These are phyloP conservation scores for Ataeniobius toweri DNA, from an alignment of 2,797 vertebrate species.

Conservation along the genomic window DNA sequence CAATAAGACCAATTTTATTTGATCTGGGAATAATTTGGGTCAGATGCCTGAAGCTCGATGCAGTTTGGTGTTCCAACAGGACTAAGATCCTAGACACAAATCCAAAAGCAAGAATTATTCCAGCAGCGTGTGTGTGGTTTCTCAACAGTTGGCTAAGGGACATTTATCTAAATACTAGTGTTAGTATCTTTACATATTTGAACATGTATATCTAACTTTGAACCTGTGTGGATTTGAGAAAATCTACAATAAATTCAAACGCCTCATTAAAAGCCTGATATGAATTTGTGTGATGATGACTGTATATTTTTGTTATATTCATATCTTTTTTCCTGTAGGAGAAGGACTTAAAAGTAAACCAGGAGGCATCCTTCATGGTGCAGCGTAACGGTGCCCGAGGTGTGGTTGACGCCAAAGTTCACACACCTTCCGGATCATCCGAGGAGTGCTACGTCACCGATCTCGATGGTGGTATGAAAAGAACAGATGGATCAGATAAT, in stretches of 20 bases:
- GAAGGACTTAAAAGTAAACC: constrained; percentile 91
- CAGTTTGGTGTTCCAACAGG: not conserved
- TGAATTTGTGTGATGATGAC: not conserved
- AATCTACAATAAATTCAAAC: not conserved
- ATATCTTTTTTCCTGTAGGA: constrained; percentile 79
- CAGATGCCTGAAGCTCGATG: not conserved
- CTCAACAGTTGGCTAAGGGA: not conserved
- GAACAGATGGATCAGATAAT: not conserved
- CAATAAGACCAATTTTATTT: not conserved
- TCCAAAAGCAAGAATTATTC: not conserved
- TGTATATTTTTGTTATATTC: constrained; percentile 20
- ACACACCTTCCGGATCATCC: constrained; percentile 89
- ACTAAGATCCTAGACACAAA: not conserved
- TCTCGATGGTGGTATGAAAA: constrained; percentile 88
- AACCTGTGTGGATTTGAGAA: not conserved
- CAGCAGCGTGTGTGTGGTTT: not conserved
- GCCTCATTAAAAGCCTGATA: not conserved
- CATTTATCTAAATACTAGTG: not conserved
- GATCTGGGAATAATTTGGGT: not conserved
- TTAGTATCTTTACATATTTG: not conserved
- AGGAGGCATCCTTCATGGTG: constrained; percentile 93
- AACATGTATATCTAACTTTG: not conserved
- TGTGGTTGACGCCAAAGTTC: constrained; percentile 91
- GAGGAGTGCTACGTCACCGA: constrained; percentile 95
- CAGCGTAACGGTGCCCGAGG: constrained; percentile 92